Base-by-base conservation (phyloP, 2,888 invertebrate species). In the Amiota communis region DNA sequence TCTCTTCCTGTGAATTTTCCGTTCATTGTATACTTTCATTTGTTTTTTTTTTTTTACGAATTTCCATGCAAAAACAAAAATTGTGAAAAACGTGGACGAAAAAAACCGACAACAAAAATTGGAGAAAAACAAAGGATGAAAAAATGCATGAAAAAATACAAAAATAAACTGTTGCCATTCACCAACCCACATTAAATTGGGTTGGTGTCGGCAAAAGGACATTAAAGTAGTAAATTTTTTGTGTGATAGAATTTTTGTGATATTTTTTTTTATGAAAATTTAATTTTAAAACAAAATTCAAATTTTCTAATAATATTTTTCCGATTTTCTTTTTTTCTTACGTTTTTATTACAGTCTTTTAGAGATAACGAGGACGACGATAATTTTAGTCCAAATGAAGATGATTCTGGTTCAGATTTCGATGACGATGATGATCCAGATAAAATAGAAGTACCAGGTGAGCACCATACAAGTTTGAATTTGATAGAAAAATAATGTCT, bases 381-480 rank as follows among this genome's bases (percentile, higher is more conserved):
- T 12, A 17, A 47, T 63, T 63, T 63, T n/a, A 13, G 36, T 81
- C 91, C 92, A 76, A 86, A 89, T 78, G 91, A 91, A 75, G 91
- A 92, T 81, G 91, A 92, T 82, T 92, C 92, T 57, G 93, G 92
- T 63, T 93, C 92, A 51, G 95, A 95, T 88, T 95, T 95, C 86
- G 95, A 95, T 87, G 95, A 96, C 83, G 96, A 96, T 89, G 96
- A 95, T 83, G 97, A 97, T 91, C 97, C 97, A 73, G 97, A 97
- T 89, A 96, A 95, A 91, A 94, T 96, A 90, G 95, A 96, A 92
- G 96, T 97, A 63, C 96, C 96, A 88, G 96, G 96, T 95, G 90
- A 90, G 89, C 8, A 36, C 6, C 36, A 36, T 36, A 36, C 36
- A 36, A 36, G 6, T 36, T 36, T 36, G 36, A 36, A 36, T 36